Base-by-base conservation (phyloP, 2,888 invertebrate species). In the Cataglyphis albicans region DNA sequence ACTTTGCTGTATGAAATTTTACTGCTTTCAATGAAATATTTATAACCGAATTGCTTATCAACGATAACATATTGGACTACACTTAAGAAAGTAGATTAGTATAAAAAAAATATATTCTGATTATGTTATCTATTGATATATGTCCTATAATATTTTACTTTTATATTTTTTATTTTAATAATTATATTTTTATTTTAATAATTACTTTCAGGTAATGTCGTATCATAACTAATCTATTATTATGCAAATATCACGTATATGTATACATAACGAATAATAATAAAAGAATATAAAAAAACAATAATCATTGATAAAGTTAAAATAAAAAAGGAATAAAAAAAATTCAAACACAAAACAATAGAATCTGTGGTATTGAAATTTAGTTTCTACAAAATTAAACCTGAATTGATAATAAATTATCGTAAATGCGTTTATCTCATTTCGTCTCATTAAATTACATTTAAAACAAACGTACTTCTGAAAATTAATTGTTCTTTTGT, bases 401-500 rank as follows among this genome's bases (percentile, higher is more conserved):
- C 15, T 74, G 9, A n/a, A 41, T 59, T 18, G 18, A 38, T 0
- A 25, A 59, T 38, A n/a, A 73, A 61, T 59, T 7, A 52, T 52
- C 7, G 0, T 44, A 38, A 57, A 29, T 29, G 7, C 18, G 2
- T 52, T n/a, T n/a, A 48, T 52, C 48, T 52, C 7, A 15, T 52
- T 52, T n/a, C 7, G 18, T 52, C 48, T 52, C 7, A 15, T 52
- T 7, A 52, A 52, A 52, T 52, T 52, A 7, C 48, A 52, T 25
- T 64, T 65, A 38, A 65, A 64, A 9, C 15, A 44, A 25, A 38
- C 4, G 0, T 35, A 18, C 15, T 29, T 70, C 25, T 32, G 9
- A 1, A 21, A 80, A 70, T 70, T 61, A 70, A 32, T 80, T 44
- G 32, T 70, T 41, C n/a, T 21, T 59, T 35, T 35, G 59, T 44